Conservation (phyloP, 2,113 vertebrate species). For the Circaetus gallicus region DNA sequence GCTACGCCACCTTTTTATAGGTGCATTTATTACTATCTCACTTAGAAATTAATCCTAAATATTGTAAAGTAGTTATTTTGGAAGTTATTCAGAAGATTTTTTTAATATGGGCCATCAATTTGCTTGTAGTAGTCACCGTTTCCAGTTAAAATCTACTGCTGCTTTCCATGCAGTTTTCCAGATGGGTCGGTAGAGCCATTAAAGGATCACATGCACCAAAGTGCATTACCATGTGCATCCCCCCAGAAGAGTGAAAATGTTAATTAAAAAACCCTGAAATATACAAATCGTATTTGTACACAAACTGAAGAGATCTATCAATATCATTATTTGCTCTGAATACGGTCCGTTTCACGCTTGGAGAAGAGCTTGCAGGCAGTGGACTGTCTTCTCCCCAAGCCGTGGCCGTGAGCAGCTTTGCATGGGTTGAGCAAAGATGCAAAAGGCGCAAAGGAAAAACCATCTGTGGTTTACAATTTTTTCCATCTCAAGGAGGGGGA, state of each 20-base stretch:
- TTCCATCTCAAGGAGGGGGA: neutral
- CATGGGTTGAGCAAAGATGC: neutral
- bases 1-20: neutral
- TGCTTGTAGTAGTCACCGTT: neutral
- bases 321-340: neutral
- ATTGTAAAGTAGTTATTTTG: neutral
- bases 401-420: neutral
- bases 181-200: neutral
- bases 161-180: neutral
- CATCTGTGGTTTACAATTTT: neutral
- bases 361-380: neutral
- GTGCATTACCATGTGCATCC: neutral
- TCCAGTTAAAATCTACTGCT: neutral
- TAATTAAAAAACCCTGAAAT: neutral
- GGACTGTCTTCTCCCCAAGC: neutral
- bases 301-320: neutral
- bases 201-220: neutral
- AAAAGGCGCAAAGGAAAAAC: neutral
- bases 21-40: neutral
- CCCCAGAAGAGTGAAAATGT: neutral
- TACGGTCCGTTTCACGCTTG: rapidly evolving
- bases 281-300: neutral
- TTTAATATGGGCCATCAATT: neutral
- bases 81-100: neutral
- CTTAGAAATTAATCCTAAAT: neutral